Percentiles rank a stretch among this genome's conserved stretches.
These are phyloP conservation scores for Drosophila suzukii DNA, from an alignment of 1,140 invertebrate genomes.

Conservation along the genomic window DNA sequence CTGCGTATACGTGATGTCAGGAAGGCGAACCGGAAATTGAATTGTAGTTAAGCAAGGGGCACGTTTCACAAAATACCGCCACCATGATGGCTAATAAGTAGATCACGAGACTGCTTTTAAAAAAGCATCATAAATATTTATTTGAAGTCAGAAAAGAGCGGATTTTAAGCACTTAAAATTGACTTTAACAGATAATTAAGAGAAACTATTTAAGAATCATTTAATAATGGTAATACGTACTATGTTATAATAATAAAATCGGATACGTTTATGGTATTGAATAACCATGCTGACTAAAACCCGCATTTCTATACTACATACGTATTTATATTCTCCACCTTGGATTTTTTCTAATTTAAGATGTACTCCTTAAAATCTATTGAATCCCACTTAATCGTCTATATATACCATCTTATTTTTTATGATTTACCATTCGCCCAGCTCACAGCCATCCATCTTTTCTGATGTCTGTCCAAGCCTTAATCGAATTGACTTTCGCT, in stretches of 20 bases:
- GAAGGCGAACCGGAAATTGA: slow-evolving; percentile 39
- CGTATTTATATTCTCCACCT: neutral
- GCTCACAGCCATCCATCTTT: slow-evolving; percentile 19
- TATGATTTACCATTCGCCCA: slow-evolving; percentile 8
- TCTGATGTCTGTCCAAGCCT: slow-evolving; percentile 1
- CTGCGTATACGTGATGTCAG: slow-evolving; percentile 49
- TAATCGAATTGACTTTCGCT: slow-evolving; percentile 53
- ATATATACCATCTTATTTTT: neutral
- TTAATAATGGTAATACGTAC: no score
- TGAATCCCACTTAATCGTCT: neutral
- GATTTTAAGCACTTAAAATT: neutral
- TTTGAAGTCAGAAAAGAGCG: neutral
- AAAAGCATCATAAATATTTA: slow-evolving; percentile 14
- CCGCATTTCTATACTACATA: no score
- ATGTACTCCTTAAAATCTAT: neutral
- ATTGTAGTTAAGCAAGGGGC: slow-evolving; percentile 35
- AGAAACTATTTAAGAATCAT: no score
- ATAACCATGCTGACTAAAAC: no score
- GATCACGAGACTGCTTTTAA: slow-evolving; percentile 13
- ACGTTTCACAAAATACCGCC: slow-evolving; percentile 16
- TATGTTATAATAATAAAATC: no score
- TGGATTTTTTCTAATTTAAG: neutral
- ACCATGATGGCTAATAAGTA: slow-evolving; percentile 7
- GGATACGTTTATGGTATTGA: no score
- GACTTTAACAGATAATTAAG: neutral